A percentile compares a stretch with the other conserved stretches of the same genome.
Conservation (phyloP, 2,888 invertebrate genomes). For the Onchidella celtica region DNA sequence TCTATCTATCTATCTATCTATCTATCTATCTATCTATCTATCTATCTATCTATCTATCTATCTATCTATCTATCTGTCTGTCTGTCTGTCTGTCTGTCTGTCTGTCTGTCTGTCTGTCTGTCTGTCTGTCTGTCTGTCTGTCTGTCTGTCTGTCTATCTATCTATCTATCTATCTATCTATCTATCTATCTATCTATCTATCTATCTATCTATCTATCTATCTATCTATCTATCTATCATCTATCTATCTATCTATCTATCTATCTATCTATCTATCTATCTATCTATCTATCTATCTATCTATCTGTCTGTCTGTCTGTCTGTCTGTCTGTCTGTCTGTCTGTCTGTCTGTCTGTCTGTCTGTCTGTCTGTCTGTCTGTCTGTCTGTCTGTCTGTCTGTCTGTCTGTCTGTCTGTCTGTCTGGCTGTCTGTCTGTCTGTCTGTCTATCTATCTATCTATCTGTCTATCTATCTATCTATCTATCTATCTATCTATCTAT, state of each 20-base stretch:
- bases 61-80: no score
- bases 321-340: constrained; percentile 1
- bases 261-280: neutral
- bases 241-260: neutral
- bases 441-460: no score
- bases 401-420: constrained; percentile 20
- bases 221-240: neutral
- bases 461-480: no score
- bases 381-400: constrained; percentile 25
- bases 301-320: neutral
- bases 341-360: neutral
- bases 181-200: neutral
- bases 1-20: no score
- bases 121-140: no score
- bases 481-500: neutral
- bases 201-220: neutral
- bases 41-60: no score
- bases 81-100: no score
- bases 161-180: neutral
- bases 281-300: neutral
- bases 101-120: no score
- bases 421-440: no score
- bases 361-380: neutral
- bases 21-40: no score
- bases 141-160: no score